phyloP scores from a whole-genome alignment of 2,797 vertebrate genomes.

The Kryptopterus vitreolus region DNA sequence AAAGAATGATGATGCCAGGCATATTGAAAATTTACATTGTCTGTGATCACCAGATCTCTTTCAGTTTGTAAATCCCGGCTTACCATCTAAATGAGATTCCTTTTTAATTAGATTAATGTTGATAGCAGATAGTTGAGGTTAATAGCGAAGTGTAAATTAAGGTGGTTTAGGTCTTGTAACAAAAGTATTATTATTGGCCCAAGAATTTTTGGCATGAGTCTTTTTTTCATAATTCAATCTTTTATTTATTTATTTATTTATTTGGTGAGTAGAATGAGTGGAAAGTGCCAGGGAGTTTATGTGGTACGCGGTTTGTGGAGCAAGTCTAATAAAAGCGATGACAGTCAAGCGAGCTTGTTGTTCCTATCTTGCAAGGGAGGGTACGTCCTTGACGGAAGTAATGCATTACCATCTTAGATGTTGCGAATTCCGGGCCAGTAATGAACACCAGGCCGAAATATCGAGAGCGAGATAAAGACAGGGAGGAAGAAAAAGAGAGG shows the following conservation, averaged over 20 bases:
- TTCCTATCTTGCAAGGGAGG: slow-evolving; percentile 56
- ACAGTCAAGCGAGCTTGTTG: slow-evolving; percentile 49
- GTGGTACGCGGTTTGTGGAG: slow-evolving; percentile 31
- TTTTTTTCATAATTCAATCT: slow-evolving; percentile 7
- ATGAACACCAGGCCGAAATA: slow-evolving; percentile 70
- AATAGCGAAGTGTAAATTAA: background rate
- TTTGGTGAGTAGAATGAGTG: background rate
- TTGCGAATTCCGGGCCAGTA: slow-evolving; percentile 67
- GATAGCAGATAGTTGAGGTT: background rate
- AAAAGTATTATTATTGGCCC: slow-evolving; percentile 10
- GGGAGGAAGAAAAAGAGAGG: background rate
- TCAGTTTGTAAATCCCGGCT: background rate
- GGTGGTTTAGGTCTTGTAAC: background rate
- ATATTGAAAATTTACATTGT: background rate
- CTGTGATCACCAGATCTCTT: background rate
- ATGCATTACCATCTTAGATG: slow-evolving; percentile 64
- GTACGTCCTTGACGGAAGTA: slow-evolving; percentile 56
- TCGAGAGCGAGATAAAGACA: slow-evolving; percentile 26
- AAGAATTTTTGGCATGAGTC: background rate
- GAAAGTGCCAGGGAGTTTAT: background rate
- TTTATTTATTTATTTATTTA: no score
- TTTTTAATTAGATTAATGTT: background rate
- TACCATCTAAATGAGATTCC: background rate
- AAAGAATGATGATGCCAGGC: background rate
- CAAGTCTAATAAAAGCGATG: slow-evolving; percentile 30